Base-by-base conservation (phyloP, 2,888 invertebrate genomes). In the Scelioninae gen. 1 region DNA sequence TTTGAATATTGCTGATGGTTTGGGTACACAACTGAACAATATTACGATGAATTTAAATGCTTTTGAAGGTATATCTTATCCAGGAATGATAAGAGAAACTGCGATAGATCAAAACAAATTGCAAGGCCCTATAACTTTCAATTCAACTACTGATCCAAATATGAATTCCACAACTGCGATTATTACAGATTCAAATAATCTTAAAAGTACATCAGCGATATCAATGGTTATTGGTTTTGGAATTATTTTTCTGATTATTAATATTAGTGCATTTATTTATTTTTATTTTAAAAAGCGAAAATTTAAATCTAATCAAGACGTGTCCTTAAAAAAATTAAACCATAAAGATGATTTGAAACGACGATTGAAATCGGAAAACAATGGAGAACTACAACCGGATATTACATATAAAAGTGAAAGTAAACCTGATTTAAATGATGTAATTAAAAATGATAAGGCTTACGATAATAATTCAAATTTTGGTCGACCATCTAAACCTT, bases 191-290 rank as follows among this genome's bases (percentile, higher is more conserved):
- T 31, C 90, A 93, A 94, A 53, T 34, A 76, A 81, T 29, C 65
- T 89, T 10, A 88, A 86, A 74, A 89, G 87, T 49, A 88, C 89
- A n/a, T 91, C 90, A 4, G 92, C 93, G 0, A 88, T 93, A 45
- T 92, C 92, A 11, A 90, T 93, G 85, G 91, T 93, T 60, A 92
- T 93, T 45, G 91, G 93, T 51, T 91, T 93, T 31, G 96, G 95
- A 29, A 93, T 95, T 60, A 92, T 96, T 53, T 96, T 97, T 89
- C 92, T 97, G 7, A 92, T 95, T 23, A 93, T 96, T 7, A 97
- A 97, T 90, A 92, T 96, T 10, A 94, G 95, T n/a, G 94, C 95
- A 38, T 95, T 96, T 87, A 93, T 94, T 0, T 94, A 94, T 82
- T 92, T 96, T 47, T 96, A 95, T 89, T 94, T 95, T 85, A 95